Base-by-base conservation (phyloP, 2,888 invertebrate genomes). In the Agriotes lineatus region DNA sequence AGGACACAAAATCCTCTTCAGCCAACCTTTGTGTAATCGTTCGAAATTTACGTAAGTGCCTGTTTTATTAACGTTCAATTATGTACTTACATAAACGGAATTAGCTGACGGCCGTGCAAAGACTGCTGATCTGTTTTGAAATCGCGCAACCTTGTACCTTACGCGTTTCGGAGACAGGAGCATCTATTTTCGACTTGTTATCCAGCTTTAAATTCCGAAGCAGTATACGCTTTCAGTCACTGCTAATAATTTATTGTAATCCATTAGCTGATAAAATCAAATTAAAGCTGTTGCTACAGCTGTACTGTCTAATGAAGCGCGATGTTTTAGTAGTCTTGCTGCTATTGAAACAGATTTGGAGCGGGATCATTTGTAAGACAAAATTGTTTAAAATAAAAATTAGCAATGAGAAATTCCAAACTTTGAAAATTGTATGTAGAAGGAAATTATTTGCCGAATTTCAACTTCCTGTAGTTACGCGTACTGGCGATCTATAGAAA, bases 11-110 rank as follows among this genome's bases (percentile, higher is more conserved):
- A 42, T 9, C 42, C 7, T 42, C 16, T 42, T 14, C 5, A 42
- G 42, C 12, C 16, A 42, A 42, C 14, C 7, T 25, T 7, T 16
- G 16, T 42, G 9, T 42, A 14, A 42, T 42, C 42, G 42, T 42
- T 42, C 14, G 14, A 14, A 18, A 42, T 42, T 42, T 42, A 16
- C 42, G 14, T 16, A 16, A 42, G 14, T 42, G 42, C 42, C n/a
- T 6, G 16, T 42, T 42, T 42, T 16, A 14, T 7, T 42, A 52
- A 52, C 35, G 33, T 52, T 52, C 33, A 52, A 35, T 52, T 52
- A 52, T 52, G 33, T 30, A 14, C 18, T n/a, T 19, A 33, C 52
- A 52, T 52, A 52, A 52, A 33, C 52, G 52, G 18, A 52, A 52
- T 52, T 52, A 35, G 52, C 33, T 33, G 30, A 52, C 18, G 52